Conservation (phyloP, 1,140 invertebrate genomes). For the Caenorhabditis tropicalis region DNA sequence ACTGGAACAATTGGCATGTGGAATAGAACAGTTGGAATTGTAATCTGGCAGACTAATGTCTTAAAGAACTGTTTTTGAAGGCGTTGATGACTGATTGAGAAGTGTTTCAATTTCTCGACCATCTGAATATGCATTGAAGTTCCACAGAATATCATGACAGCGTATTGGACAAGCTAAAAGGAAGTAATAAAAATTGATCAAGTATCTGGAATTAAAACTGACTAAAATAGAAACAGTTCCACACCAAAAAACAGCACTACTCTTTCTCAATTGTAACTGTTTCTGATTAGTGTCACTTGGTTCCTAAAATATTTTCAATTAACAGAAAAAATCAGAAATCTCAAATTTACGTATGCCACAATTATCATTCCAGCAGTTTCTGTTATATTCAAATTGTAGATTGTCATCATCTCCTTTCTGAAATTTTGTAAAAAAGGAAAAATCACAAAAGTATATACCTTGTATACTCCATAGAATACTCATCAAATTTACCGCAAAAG, state of each 20-base stretch:
- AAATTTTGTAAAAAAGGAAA: too few relatives aligned
- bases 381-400: not conserved
- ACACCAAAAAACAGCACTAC: not conserved
- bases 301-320: not conserved
- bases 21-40: not conserved
- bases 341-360: not conserved
- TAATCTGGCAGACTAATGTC: not conserved
- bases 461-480: not conserved
- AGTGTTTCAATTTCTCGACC: conserved; percentile 1
- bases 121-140: conserved; percentile 6
- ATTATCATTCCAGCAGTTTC: conserved; percentile 24
- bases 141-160: not conserved
- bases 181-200: not conserved
- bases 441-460: too few relatives aligned
- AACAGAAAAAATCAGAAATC: too few relatives aligned
- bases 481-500: conserved; percentile 6
- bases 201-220: not conserved
- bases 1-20: not conserved
- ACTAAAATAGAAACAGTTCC: not conserved
- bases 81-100: not conserved
- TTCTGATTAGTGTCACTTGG: not conserved
- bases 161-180: not conserved
- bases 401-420: not conserved
- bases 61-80: conserved; percentile 19
- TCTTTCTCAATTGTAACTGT: not conserved